phyloP scores from a whole-genome alignment of 2,113 vertebrate species.

The Corythornis madagascariensis region DNA sequence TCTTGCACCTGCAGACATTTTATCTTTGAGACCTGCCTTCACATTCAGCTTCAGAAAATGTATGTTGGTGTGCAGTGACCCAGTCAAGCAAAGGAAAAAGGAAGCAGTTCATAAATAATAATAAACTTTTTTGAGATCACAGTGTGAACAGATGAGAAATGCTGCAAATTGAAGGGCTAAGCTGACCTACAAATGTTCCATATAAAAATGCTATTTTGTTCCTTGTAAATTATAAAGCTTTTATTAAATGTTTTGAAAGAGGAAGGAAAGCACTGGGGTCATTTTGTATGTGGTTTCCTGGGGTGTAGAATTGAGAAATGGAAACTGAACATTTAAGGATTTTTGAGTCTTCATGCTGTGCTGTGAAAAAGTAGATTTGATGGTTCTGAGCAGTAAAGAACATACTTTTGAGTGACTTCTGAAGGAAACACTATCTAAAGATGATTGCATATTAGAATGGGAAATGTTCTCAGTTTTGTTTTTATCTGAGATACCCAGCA shows the following conservation, averaged over 20 bases:
- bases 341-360: background rate
- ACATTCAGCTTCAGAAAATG: conserved; percentile 7
- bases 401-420: background rate
- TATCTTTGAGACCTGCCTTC: background rate
- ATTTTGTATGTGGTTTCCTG: background rate
- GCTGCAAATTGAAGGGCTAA: background rate
- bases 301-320: background rate
- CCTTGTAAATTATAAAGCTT: background rate
- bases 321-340: background rate
- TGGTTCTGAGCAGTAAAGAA: background rate
- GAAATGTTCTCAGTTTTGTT: background rate
- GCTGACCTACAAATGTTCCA: background rate
- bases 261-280: background rate
- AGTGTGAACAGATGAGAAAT: background rate
- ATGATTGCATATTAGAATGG: background rate
- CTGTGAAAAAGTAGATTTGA: background rate
- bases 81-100: background rate
- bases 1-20: background rate
- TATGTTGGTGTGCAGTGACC: background rate
- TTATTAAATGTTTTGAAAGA: background rate
- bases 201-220: background rate
- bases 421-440: background rate
- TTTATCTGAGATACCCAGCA: background rate
- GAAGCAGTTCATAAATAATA: conserved; percentile 12
- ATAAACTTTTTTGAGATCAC: background rate